A percentile compares a stretch with the other conserved stretches of the same genome.
Evolutionary conservation across 2,888 invertebrate species (phyloP).

Genomic region (Bombylius discolor): DNA sequence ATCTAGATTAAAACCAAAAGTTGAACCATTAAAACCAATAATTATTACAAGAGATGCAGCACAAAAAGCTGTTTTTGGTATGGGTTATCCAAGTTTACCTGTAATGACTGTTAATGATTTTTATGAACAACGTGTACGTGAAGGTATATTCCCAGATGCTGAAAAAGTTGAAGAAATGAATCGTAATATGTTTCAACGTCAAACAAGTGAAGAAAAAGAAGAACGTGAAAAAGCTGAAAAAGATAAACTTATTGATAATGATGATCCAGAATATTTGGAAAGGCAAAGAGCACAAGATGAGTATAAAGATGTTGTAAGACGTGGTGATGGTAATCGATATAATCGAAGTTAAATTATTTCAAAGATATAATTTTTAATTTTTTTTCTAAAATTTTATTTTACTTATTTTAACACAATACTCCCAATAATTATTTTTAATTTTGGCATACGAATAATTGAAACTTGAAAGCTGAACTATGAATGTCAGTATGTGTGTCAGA

Average conservation of each 20-base stretch:
- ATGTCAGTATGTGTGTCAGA: too few relatives aligned
- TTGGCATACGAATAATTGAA: too few relatives aligned
- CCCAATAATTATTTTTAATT: too few relatives aligned
- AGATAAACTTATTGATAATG: conserved; percentile 53
- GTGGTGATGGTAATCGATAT: conserved; percentile 77
- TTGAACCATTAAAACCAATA: conserved; percentile 55
- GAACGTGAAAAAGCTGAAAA: conserved; percentile 39
- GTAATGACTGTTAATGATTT: conserved; percentile 90
- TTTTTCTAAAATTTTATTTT: too few relatives aligned
- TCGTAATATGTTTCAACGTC: conserved; percentile 32
- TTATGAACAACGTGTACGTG: conserved; percentile 71
- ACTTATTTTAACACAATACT: too few relatives aligned
- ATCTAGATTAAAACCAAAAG: conserved; percentile 19
- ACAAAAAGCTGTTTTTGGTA: conserved; percentile 86
- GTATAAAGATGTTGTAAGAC: conserved; percentile 73
- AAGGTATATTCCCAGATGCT: conserved; percentile 53
- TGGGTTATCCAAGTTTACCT: conserved; percentile 89
- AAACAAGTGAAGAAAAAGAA: conserved; percentile 46
- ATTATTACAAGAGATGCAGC: conserved; percentile 77
- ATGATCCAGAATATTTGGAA: conserved; percentile 56
- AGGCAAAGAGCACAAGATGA: conserved; percentile 65
- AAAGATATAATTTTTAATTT: neutral
- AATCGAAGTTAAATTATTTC: conserved; percentile 52
- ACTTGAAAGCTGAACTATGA: too few relatives aligned
- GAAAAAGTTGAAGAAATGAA: conserved; percentile 29